phyloP scores from a whole-genome alignment of 2,113 vertebrate species.

The Pelecanoides urinatrix region DNA sequence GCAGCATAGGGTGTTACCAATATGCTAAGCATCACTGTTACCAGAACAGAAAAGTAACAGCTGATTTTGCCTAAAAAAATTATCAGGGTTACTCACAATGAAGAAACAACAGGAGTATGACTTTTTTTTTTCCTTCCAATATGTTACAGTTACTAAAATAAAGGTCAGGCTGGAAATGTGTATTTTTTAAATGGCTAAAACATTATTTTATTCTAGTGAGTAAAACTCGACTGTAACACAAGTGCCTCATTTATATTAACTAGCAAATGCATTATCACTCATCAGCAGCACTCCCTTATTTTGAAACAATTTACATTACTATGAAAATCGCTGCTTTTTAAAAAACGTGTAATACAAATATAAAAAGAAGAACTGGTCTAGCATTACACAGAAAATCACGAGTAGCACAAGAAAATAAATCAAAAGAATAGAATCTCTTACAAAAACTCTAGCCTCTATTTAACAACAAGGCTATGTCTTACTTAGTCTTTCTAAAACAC shows the following conservation, averaged over 20 bases:
- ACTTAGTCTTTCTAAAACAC: background rate
- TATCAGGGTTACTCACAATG: background rate
- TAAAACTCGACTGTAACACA: fast-evolving
- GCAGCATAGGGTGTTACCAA: background rate
- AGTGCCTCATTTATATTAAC: background rate
- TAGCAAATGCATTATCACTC: background rate
- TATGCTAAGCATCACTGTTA: background rate
- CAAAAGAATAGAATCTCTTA: background rate
- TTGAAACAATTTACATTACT: background rate
- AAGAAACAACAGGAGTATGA: background rate
- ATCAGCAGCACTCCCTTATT: background rate
- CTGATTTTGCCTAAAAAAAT: background rate
- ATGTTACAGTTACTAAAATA: background rate
- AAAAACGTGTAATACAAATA: background rate
- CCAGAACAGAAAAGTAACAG: background rate
- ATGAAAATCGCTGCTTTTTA: background rate
- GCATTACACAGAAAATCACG: fast-evolving
- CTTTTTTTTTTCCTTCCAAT: background rate
- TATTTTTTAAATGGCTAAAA: background rate
- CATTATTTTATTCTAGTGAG: background rate
- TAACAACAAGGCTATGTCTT: background rate
- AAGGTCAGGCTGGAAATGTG: background rate
- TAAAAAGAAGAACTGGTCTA: background rate
- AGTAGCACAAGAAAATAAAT: background rate
- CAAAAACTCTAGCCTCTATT: background rate